Evolutionary conservation across 2,888 invertebrate genomes (phyloP), one percentile per base, ranked within the genome.

Genomic region (Arge pagana): DNA sequence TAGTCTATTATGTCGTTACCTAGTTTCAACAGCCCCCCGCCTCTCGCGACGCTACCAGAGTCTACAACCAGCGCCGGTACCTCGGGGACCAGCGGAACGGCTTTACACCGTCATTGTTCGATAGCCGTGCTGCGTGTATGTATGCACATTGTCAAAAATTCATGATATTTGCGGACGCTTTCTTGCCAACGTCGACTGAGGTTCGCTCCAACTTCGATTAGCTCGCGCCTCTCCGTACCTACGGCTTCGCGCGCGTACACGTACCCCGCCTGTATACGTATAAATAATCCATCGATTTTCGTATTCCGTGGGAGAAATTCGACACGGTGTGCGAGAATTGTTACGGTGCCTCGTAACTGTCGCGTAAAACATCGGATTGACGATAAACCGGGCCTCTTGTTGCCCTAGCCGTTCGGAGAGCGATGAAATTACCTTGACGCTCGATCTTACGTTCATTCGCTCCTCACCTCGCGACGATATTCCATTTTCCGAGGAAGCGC

Each of bases 1-100:
- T 8, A 31, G 31, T 43, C 43, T 21, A 31, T 43, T 43, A 43
- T 31, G 31, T 43, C 43, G 21, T 43, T 43, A 43, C 31, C 6
- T 36, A 18, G 19, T 11, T 43, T 41, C 15, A 41, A 41, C 41
- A 21, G 41, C 41, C 28, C 16, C 18, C 7, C 15, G 16, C 16
- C 23, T 16, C 18, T 18, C 10, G 28, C n/a, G 28, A 8, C 41
- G 16, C 28, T 41, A 41, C 23, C 41, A n/a, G n/a, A n/a, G 4
- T 24, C 13, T 41, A 41, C 41, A 23, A 19, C 41, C 31, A 15
- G 19, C 3, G 16, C 10, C 15, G 6, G 16, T 26, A 26, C 41
- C 31, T n/a, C 13, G n/a, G 43, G 21, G 31, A 43, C 6, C n/a
- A 19, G 15, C 7, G 7, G 30, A 30, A 43, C 30, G 31, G 11